Conservation (phyloP, 1,140 invertebrate genomes). For the Lepidurus couesii region DNA sequence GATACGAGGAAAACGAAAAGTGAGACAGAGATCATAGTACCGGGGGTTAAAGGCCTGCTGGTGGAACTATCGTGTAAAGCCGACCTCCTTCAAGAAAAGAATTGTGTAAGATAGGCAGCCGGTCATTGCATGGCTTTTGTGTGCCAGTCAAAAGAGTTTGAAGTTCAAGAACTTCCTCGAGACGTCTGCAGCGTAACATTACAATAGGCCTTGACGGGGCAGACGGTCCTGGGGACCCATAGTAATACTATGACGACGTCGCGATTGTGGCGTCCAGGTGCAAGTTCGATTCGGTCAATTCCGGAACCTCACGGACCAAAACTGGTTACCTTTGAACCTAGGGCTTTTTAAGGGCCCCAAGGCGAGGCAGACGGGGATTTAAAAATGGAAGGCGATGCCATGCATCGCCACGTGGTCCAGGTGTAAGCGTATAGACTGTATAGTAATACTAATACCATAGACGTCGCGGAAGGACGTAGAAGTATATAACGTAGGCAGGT, state of each 20-base stretch:
- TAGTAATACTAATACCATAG: background rate
- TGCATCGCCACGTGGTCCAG: conserved; percentile 19
- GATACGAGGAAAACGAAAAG: too few species aligned
- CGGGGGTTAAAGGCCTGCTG: background rate
- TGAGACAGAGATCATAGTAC: background rate
- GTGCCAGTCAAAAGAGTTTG: background rate
- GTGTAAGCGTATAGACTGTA: background rate
- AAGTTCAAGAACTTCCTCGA: background rate
- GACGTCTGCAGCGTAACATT: background rate
- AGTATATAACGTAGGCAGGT: background rate
- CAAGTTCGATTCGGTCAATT: background rate
- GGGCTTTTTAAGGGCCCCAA: background rate
- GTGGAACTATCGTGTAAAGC: background rate
- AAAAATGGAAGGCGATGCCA: background rate
- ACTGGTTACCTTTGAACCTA: background rate
- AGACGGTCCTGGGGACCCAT: background rate
- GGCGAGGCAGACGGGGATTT: background rate
- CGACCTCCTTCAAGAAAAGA: background rate
- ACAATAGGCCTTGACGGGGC: background rate
- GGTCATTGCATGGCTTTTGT: background rate
- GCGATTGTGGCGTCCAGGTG: conserved; percentile 1
- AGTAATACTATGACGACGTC: background rate
- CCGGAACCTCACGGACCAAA: background rate
- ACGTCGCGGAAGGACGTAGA: background rate
- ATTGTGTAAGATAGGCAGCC: background rate